A percentile compares a stretch with the other conserved stretches of the same genome.
These are phyloP conservation scores for Acanthurus leucopareius DNA, from an alignment of 2,797 vertebrate species.

Conservation along the genomic window DNA sequence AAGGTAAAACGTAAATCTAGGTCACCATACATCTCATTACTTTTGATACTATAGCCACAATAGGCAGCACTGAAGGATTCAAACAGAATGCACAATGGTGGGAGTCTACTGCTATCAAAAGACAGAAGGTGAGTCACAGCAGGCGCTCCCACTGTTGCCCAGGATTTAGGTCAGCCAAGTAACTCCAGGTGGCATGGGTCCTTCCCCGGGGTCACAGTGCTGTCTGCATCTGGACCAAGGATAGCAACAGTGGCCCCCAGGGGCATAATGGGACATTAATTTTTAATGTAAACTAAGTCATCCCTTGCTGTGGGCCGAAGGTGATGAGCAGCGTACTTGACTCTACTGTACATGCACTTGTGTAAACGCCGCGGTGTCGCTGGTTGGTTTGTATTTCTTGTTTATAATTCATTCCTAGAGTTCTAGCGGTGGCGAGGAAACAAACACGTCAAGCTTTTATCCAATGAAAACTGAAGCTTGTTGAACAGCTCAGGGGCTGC, in stretches of 20 bases:
- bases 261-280: conserved; percentile 76
- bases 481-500: conserved; percentile 48
- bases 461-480: conserved; percentile 51
- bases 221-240: conserved; percentile 82
- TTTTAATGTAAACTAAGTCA: conserved; percentile 85
- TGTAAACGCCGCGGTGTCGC: conserved; percentile 33
- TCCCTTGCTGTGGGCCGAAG: conserved; percentile 76
- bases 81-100: conserved; percentile 45
- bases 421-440: conserved; percentile 36
- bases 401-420: conserved; percentile 60
- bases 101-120: conserved; percentile 62
- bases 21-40: conserved; percentile 54
- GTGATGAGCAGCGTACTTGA: conserved; percentile 68
- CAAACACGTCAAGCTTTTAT: conserved; percentile 58
- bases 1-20: conserved; percentile 53
- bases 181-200: conserved; percentile 81
- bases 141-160: conserved; percentile 69
- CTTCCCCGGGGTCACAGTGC: conserved; percentile 70
- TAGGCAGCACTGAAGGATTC: conserved; percentile 37
- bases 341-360: conserved; percentile 24
- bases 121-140: conserved; percentile 83
- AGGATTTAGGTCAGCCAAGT: conserved; percentile 83
- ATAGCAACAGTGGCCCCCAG: conserved; percentile 71
- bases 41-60: conserved; percentile 43
- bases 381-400: conserved; percentile 39